phyloP scores from a whole-genome alignment of 2,797 vertebrate genomes.

The Jordanella pulchra region DNA sequence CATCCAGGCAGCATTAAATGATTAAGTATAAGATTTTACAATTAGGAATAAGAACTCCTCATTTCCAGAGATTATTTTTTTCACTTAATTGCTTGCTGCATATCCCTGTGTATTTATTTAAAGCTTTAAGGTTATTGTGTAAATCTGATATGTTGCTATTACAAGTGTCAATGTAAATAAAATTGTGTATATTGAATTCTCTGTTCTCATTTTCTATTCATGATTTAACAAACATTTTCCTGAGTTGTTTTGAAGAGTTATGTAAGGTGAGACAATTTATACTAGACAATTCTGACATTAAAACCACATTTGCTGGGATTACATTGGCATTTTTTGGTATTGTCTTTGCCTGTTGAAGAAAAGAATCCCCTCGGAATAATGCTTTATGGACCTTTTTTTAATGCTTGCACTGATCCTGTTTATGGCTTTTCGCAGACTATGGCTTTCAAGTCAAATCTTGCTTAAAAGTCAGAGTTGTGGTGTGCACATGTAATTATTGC shows the following conservation, averaged over 20 bases:
- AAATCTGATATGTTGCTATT: conserved; percentile 70
- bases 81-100: conserved; percentile 37
- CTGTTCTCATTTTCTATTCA: conserved; percentile 1
- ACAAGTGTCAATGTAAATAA: conserved; percentile 80
- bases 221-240: neutral
- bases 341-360: neutral
- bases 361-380: neutral
- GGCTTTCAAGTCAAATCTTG: neutral
- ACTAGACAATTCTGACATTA: too few relatives aligned
- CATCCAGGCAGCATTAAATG: conserved; percentile 10
- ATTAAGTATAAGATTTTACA: conserved; percentile 7
- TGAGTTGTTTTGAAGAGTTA: neutral
- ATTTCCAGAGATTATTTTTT: conserved; percentile 46
- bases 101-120: conserved; percentile 79
- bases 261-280: neutral
- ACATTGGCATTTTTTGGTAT: too few relatives aligned
- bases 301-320: too few relatives aligned
- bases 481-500: neutral
- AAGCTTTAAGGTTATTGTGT: conserved; percentile 68
- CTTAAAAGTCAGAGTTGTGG: neutral
- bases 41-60: conserved; percentile 21
- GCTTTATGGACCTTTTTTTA: neutral
- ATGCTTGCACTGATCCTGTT: neutral
- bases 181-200: conserved; percentile 67
- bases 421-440: neutral